Conservation (phyloP, 2,113 vertebrate genomes). For the Callionymus lyra region DNA sequence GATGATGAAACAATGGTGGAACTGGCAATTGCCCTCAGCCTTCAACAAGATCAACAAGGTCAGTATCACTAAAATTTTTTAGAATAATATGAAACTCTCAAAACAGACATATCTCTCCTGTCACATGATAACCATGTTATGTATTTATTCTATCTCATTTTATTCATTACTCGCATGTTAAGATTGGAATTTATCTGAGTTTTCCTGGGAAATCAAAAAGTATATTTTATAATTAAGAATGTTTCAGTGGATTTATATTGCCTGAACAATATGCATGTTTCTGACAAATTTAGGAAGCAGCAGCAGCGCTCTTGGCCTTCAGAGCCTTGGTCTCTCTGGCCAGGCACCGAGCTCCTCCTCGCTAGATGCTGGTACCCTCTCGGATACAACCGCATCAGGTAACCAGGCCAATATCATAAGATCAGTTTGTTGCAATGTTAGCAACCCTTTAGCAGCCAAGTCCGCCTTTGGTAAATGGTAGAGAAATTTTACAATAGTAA, state of each 20-base stretch:
- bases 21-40: conserved; percentile 91
- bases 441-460: no score
- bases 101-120: neutral
- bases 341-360: conserved; percentile 97
- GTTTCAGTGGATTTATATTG: no score
- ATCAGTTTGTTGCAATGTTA: no score
- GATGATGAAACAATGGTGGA: conserved; percentile 99
- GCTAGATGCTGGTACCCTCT: conserved; percentile 91
- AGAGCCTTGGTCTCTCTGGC: conserved; percentile 89
- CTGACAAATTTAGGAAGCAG: conserved; percentile 79
- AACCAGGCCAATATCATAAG: conserved; percentile 44
- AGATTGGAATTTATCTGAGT: no score
- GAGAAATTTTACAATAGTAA: no score
- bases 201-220: no score
- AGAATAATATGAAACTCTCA: neutral
- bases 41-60: conserved; percentile 98
- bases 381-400: conserved; percentile 99
- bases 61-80: no score
- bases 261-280: conserved; percentile 1
- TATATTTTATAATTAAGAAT: no score
- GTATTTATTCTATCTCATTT: conserved; percentile 20
- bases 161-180: no score
- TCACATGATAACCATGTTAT: neutral
- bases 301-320: conserved; percentile 93
- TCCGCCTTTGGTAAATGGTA: neutral